Evolutionary conservation across 2,888 invertebrate species (phyloP).

Genomic region (Muschampia plurimacula): DNA sequence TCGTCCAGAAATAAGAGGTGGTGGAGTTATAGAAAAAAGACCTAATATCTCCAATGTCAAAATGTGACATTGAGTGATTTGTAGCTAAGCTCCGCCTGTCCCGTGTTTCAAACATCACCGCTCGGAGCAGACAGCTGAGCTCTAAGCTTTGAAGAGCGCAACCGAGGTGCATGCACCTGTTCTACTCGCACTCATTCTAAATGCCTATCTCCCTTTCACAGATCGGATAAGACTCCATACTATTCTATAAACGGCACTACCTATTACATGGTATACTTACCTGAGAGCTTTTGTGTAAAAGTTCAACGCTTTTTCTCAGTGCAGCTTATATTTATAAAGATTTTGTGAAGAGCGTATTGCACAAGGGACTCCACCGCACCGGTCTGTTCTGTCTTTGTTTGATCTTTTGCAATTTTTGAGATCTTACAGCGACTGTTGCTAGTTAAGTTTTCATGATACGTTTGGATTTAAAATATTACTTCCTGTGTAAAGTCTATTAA

Average conservation of each 20-base stretch:
- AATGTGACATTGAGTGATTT: conserved; percentile 87
- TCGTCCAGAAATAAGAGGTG: conserved; percentile 66
- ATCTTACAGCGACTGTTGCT: conserved; percentile 41
- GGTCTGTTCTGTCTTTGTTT: conserved; percentile 51
- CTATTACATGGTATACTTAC: conserved; percentile 78
- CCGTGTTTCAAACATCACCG: conserved; percentile 87
- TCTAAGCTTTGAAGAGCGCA: conserved; percentile 78
- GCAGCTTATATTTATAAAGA: conserved; percentile 75
- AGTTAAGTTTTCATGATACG: conserved; percentile 44
- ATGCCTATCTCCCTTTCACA: conserved; percentile 66
- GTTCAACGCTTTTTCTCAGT: conserved; percentile 80
- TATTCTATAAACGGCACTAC: conserved; percentile 80
- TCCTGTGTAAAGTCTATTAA: conserved; percentile 29
- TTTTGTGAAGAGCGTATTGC: conserved; percentile 67
- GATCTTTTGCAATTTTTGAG: conserved; percentile 49
- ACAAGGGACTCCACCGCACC: conserved; percentile 58
- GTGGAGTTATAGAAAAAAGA: conserved; percentile 84
- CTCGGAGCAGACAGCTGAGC: conserved; percentile 84
- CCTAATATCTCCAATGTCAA: conserved; percentile 86
- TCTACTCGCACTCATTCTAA: conserved; percentile 63
- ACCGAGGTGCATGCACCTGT: conserved; percentile 72
- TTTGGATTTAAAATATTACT: conserved; percentile 8
- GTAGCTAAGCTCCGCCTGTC: conserved; percentile 87
- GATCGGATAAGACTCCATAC: conserved; percentile 71
- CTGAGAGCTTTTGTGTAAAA: conserved; percentile 85